Evolutionary conservation across 2,888 invertebrate genomes (phyloP).

Genomic region (Lottia scabra): DNA sequence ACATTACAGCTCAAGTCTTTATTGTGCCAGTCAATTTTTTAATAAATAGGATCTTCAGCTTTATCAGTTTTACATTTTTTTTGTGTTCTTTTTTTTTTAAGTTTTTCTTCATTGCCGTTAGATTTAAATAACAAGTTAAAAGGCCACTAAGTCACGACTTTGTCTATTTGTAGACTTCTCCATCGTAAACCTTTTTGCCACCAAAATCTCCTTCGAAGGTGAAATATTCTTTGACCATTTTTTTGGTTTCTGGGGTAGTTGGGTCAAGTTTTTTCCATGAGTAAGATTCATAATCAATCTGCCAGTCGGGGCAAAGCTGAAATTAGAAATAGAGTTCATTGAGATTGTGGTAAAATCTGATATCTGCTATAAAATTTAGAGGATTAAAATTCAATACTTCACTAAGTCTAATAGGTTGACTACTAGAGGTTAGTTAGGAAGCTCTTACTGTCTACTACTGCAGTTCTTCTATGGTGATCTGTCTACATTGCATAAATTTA

Average conservation of each 20-base stretch:
- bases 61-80: neutral
- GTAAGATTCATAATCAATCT: conserved; percentile 96
- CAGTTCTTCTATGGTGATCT: too few relatives aligned
- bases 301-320: conserved; percentile 90
- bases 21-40: too few relatives aligned
- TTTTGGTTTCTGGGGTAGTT: conserved; percentile 82
- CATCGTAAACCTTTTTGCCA: conserved; percentile 96
- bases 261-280: conserved; percentile 94
- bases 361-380: neutral
- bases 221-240: conserved; percentile 89
- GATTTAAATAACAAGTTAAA: neutral
- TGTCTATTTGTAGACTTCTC: conserved; percentile 96
- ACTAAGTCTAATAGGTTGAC: too few relatives aligned
- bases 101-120: neutral
- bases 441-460: too few relatives aligned
- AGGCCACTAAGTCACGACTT: neutral
- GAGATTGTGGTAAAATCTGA: neutral
- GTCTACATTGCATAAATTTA: too few relatives aligned
- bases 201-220: conserved; percentile 90
- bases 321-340: conserved; percentile 42
- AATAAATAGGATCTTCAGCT: too few relatives aligned
- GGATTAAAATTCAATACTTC: too few relatives aligned
- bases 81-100: neutral
- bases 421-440: too few relatives aligned
- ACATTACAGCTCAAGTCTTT: too few relatives aligned